Evolutionary conservation across 1,140 invertebrate species (phyloP), one percentile per base, ranked within the genome.

Genomic region (Dendrolimus punctatus): DNA sequence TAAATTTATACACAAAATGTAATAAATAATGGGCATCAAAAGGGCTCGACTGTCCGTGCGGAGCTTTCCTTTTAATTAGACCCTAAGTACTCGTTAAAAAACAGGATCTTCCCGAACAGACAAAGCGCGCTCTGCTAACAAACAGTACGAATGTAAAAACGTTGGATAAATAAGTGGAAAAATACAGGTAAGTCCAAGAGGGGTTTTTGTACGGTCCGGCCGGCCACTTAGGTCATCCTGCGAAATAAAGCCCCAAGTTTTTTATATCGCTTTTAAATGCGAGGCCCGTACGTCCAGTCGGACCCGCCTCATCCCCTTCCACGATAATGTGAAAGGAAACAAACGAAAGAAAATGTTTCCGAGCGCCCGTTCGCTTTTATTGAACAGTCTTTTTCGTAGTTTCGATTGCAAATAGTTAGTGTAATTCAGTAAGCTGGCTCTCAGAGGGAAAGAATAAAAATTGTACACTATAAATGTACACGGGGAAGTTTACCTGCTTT

Each of bases 11-110:
- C 74, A 82, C 71, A 72, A 68, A 81, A 80, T 70, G 74, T 81
- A 75, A 81, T 83, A 85, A 23, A 80, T 76, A 73, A 73, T 66
- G 67, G 69, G 79, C 79, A 77, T 85, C 80, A 85, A 85, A 85
- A 85, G 80, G 77, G 73, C 77, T 82, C 78, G 76, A 73, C 73
- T 80, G 82, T 82, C 79, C 80, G 76, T 76, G 66, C 68, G 71
- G 68, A 71, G 80, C 76, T 81, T 86, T 86, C 83, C 83, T 86
- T 86, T 86, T 86, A 86, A 86, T 86, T 86, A 86, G 83, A 77
- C 79, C 74, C 80, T 80, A 86, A 86, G 80, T 80, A 84, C 83
- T 86, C 79, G 79, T 84, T 84, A 84, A 84, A 83, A 84, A 85
- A 84, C 79, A 80, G 71, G 78, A 84, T 84, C 77, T 84, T 84